These are phyloP conservation scores for Tipula vernalis DNA, from an alignment of 2,888 invertebrate species.

Conservation along the genomic window DNA sequence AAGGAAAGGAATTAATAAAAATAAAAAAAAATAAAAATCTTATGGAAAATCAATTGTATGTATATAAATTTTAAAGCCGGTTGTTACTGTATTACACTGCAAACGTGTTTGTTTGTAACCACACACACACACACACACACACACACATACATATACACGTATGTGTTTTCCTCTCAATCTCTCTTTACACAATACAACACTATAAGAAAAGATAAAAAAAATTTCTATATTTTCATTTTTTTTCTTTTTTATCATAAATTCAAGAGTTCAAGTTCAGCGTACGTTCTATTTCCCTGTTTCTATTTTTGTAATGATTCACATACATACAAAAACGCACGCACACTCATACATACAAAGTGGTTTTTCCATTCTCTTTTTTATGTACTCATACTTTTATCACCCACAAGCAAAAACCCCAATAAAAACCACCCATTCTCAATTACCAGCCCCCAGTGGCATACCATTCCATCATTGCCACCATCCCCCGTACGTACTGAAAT, in stretches of 20 bases:
- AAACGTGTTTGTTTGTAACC: not conserved
- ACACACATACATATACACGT: not conserved
- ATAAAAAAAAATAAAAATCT: not conserved
- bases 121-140: not conserved
- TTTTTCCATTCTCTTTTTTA: not conserved
- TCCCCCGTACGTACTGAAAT: not conserved
- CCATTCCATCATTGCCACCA: not conserved
- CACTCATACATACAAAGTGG: not conserved
- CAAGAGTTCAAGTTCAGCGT: conserved; percentile 10
- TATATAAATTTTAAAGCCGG: not conserved
- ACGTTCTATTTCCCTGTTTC: conserved; percentile 9
- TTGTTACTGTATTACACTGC: not conserved
- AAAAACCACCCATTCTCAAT: not conserved
- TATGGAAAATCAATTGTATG: not conserved
- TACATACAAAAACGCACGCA: not conserved
- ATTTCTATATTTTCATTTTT: not conserved
- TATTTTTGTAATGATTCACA: conserved; percentile 5
- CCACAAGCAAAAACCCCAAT: not conserved
- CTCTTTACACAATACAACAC: not conserved
- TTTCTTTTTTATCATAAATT: not conserved
- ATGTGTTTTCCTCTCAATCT: not conserved
- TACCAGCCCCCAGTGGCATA: not conserved
- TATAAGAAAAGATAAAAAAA: not conserved
- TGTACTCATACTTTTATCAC: not conserved
- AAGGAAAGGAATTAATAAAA: not conserved